Evolutionary conservation across 2,797 vertebrate genomes (phyloP).

Genomic region (Novumbra hubbsi): DNA sequence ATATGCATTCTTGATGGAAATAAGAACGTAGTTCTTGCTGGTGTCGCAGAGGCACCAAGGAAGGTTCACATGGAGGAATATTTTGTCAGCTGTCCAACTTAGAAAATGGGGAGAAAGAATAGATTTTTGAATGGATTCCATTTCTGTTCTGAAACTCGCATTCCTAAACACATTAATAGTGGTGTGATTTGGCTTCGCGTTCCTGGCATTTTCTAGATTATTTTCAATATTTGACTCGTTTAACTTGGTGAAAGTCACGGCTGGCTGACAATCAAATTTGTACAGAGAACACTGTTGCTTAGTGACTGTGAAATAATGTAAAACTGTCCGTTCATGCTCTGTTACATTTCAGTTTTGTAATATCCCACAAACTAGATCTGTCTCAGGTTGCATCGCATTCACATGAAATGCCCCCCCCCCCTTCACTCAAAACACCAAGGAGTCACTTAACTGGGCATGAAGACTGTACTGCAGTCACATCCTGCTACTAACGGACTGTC

Average conservation of each 20-base stretch:
- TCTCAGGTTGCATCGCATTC: no score
- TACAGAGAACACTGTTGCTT: neutral
- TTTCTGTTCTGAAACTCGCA: neutral
- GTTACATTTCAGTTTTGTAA: neutral
- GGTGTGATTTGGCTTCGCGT: neutral
- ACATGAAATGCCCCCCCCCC: no score
- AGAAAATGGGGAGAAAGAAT: neutral
- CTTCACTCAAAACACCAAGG: neutral
- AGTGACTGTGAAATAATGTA: neutral
- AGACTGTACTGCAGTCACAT: neutral
- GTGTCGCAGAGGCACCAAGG: neutral
- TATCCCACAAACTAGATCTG: no score
- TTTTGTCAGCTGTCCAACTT: neutral
- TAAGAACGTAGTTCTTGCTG: neutral
- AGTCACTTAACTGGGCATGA: neutral
- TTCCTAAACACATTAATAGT: neutral
- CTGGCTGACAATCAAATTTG: constrained; percentile 8
- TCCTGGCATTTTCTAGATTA: neutral
- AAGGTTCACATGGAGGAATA: neutral
- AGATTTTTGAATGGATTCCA: neutral
- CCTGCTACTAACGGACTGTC: neutral
- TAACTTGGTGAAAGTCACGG: neutral
- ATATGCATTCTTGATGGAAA: neutral
- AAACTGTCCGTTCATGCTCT: neutral
- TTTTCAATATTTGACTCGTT: neutral